phyloP scores from a whole-genome alignment of 1,140 invertebrate species.

The Halictus rubicundus region DNA sequence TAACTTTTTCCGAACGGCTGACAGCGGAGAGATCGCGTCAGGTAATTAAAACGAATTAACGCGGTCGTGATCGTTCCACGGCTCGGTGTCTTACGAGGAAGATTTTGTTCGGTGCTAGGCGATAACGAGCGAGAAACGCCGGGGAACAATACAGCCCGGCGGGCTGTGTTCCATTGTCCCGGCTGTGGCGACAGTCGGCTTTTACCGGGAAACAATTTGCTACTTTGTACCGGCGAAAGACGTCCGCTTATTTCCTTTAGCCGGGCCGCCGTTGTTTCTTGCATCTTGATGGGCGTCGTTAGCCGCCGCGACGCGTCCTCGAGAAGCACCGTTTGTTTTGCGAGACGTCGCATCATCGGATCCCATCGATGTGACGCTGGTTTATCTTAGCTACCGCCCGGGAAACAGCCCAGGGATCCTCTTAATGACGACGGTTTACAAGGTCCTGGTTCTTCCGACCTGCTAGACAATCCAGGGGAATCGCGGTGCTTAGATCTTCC shows the following conservation, averaged over 20 bases:
- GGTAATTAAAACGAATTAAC: too few relatives aligned
- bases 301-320: background rate
- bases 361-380: background rate
- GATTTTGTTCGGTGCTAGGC: slow-evolving; percentile 12
- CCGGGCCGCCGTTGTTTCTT: background rate
- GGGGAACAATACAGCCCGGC: slow-evolving; percentile 19
- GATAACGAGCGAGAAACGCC: slow-evolving; percentile 28
- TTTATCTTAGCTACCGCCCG: background rate
- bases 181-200: slow-evolving; percentile 32
- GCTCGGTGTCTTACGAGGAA: slow-evolving; percentile 9
- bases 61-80: background rate
- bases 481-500: background rate
- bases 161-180: slow-evolving; percentile 12
- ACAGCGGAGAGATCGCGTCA: too few relatives aligned
- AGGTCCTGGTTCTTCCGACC: background rate
- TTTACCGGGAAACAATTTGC: slow-evolving; percentile 6
- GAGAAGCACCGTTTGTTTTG: background rate
- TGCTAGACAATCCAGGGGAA: background rate
- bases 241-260: slow-evolving; percentile 14
- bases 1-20: too few relatives aligned
- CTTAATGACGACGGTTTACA: background rate
- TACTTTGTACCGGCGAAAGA: slow-evolving; percentile 10
- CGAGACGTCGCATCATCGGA: background rate
- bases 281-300: slow-evolving; percentile 13
- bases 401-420: background rate